These are phyloP conservation scores for Stigmatopora argus DNA, from an alignment of 2,113 vertebrate species.

Conservation along the genomic window DNA sequence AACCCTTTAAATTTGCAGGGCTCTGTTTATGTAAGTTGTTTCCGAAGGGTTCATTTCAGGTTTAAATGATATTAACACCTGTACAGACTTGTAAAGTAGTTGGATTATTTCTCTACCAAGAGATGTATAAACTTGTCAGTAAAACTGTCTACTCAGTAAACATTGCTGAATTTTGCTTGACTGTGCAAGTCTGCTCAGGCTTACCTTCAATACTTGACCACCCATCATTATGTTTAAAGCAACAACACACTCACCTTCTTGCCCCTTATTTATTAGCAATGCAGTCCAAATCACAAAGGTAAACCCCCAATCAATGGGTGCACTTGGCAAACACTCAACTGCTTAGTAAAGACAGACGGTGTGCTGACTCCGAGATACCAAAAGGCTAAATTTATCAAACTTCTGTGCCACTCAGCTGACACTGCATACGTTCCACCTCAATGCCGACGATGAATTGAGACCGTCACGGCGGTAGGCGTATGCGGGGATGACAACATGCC, in stretches of 20 bases:
- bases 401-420: conserved; percentile 53
- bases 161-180: conserved; percentile 9
- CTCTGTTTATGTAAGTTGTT: conserved; percentile 30
- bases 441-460: conserved; percentile 44
- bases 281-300: conserved; percentile 57
- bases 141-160: conserved; percentile 5
- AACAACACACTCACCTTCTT: conserved; percentile 23
- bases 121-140: conserved; percentile 4
- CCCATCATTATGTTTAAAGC: conserved; percentile 41
- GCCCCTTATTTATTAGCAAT: conserved; percentile 53
- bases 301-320: conserved; percentile 51
- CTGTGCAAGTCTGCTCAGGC: conserved; percentile 23
- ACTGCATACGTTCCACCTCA: conserved; percentile 51
- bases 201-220: conserved; percentile 23
- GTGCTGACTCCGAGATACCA: conserved; percentile 33
- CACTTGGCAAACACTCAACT: conserved; percentile 50
- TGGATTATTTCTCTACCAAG: conserved; percentile 24
- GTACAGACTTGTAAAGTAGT: conserved; percentile 59
- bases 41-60: conserved; percentile 21
- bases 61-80: conserved; percentile 44
- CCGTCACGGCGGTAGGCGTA: conserved; percentile 26
- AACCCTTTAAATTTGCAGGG: too few relatives aligned
- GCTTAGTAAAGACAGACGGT: conserved; percentile 41
- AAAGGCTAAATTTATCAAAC: conserved; percentile 46
- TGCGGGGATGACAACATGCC: conserved; percentile 53